phyloP scores from a whole-genome alignment of 2,113 vertebrate genomes.

The Cephalopterus ornatus region DNA sequence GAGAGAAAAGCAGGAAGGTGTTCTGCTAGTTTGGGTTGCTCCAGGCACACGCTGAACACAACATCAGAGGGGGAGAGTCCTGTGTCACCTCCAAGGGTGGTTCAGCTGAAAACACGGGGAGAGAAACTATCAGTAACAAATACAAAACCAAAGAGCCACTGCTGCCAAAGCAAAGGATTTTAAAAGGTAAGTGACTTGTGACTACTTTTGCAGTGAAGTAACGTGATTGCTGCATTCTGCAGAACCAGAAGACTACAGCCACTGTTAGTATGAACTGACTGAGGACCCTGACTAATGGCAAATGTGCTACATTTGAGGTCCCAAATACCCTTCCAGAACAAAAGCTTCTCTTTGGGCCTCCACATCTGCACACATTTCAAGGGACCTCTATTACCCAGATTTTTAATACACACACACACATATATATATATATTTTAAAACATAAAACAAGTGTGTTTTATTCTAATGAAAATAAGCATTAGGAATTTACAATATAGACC shows the following conservation, averaged over 20 bases:
- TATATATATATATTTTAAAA: background rate
- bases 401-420: background rate
- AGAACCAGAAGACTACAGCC: background rate
- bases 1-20: background rate
- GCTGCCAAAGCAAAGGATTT: background rate
- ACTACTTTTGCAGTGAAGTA: background rate
- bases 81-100: background rate
- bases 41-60: background rate
- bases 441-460: background rate
- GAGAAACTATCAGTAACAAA: background rate
- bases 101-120: background rate
- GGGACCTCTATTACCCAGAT: background rate
- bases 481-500: background rate
- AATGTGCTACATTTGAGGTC: slow-evolving; percentile 22
- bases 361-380: slow-evolving; percentile 67
- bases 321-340: slow-evolving; percentile 49
- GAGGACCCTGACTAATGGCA: slow-evolving; percentile 62
- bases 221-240: background rate
- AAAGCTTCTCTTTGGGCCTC: slow-evolving; percentile 75
- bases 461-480: background rate
- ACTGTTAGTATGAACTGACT: background rate
- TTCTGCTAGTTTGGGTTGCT: background rate
- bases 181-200: background rate
- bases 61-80: background rate
- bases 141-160: background rate